Conservation (phyloP, 2,888 invertebrate species). For the Dolomedes plantarius region DNA sequence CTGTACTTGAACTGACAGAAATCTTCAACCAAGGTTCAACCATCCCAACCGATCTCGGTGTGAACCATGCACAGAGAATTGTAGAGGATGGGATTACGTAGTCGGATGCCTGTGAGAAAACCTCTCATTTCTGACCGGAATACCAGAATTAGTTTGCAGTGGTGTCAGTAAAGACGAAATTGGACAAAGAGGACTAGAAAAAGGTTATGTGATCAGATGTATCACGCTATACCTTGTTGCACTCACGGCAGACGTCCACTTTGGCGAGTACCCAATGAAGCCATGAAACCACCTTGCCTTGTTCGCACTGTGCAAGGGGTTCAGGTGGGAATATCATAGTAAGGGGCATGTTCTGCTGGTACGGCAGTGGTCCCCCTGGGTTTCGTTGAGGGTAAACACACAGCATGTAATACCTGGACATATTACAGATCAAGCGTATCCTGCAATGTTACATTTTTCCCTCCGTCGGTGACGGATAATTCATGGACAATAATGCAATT, state of each 20-base stretch:
- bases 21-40: not conserved
- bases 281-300: conserved; percentile 13
- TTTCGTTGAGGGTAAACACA: too few species aligned
- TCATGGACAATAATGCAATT: too few species aligned
- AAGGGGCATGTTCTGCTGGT: not conserved
- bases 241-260: not conserved
- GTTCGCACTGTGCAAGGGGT: not conserved
- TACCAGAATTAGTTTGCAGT: not conserved
- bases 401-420: too few species aligned
- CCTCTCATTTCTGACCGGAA: too few species aligned
- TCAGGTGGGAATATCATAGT: not conserved
- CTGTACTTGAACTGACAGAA: not conserved
- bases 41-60: not conserved
- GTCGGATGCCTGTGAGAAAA: too few species aligned
- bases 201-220: too few species aligned
- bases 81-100: too few species aligned
- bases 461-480: too few species aligned
- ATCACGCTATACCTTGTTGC: not conserved
- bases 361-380: not conserved
- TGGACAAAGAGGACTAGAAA: not conserved
- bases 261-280: not conserved
- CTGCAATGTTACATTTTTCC: too few species aligned
- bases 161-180: not conserved
- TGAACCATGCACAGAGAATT: too few species aligned
- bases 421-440: too few species aligned